These are phyloP conservation scores for Heliconius hortense DNA, from an alignment of 2,888 invertebrate genomes.

Conservation along the genomic window DNA sequence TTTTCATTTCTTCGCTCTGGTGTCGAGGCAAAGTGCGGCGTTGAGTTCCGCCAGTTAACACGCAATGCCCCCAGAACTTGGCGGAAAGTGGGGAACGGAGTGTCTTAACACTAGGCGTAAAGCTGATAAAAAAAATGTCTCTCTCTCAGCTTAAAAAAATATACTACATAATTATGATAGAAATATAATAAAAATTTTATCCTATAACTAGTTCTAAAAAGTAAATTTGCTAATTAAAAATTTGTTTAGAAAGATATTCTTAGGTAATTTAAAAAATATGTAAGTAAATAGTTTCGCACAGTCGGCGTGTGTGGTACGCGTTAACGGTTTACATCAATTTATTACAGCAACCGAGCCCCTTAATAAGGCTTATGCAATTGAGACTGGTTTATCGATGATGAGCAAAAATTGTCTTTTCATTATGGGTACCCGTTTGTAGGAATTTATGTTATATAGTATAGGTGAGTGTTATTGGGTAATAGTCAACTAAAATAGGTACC, in stretches of 20 bases:
- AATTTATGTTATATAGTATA: neutral
- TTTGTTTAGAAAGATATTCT: neutral
- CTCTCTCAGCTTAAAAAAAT: too few relatives aligned
- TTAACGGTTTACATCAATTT: constrained; percentile 54
- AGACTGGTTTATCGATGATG: constrained; percentile 37
- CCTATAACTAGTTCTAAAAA: neutral
- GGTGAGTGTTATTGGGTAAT: neutral
- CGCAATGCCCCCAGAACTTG: too few relatives aligned
- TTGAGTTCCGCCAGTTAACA: too few relatives aligned
- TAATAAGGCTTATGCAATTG: constrained; percentile 52
- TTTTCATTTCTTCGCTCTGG: too few relatives aligned
- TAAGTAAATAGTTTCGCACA: constrained; percentile 18
- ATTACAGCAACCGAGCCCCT: constrained; percentile 60
- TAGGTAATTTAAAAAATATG: neutral
- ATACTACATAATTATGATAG: too few relatives aligned
- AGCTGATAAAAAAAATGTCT: too few relatives aligned
- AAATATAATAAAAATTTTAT: neutral
- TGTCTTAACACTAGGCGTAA: too few relatives aligned
- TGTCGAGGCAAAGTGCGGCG: too few relatives aligned
- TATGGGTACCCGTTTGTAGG: neutral
- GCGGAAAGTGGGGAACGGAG: too few relatives aligned
- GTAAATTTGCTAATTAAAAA: neutral
- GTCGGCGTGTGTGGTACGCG: constrained; percentile 36
- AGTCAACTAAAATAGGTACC: neutral
- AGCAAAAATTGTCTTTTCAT: constrained; percentile 27